Evolutionary conservation across 2,888 invertebrate genomes (phyloP), one percentile per base, ranked within the genome.

Genomic region (Lycia hirtaria): DNA sequence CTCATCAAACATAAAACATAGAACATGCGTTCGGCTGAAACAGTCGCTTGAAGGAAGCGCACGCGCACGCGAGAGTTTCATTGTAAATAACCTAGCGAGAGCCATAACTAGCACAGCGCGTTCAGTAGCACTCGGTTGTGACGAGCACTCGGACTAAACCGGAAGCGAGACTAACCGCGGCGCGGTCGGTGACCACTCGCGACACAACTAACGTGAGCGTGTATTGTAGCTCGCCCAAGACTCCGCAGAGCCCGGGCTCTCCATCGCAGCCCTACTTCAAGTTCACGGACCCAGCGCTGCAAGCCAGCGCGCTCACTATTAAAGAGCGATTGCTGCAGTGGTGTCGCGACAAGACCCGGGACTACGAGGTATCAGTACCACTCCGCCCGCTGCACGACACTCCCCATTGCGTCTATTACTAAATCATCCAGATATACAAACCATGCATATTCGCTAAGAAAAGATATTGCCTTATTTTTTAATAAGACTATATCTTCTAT

Each of bases 261-360:
- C 93, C 93, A 85, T 92, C 94, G 83, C 94, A 94, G 88, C 96
- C 96, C 86, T 94, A 95, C 91, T 97, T 97, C 95, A 96, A 95
- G 95, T 97, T 97, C 94, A 97, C 96, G 89, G 97, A 97, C 93
- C 96, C 97, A 83, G 95, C 95, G 92, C 94, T 98, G 93, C 95
- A 95, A 89, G 95, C 96, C 91, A 97, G 97, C 93, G 98, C 98
- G 82, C 96, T 95, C 93, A 96, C 97, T 93, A 97, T 98, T 92
- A 99, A 98, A 95, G 98, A 98, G 88, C 95, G 98, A 92, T 94
- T 99, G 88, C 95, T 99, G 93, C 95, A 96, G 92, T 99, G 99
- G 99, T 97, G 97, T 94, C 97, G 97, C 93, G 96, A 96, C 93
- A 98, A 98, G 95, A 98, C 98, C 81, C 96, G 96, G 94, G 98